Conservation (phyloP, 2,888 invertebrate genomes). For the Lasioglossum calceatum region DNA sequence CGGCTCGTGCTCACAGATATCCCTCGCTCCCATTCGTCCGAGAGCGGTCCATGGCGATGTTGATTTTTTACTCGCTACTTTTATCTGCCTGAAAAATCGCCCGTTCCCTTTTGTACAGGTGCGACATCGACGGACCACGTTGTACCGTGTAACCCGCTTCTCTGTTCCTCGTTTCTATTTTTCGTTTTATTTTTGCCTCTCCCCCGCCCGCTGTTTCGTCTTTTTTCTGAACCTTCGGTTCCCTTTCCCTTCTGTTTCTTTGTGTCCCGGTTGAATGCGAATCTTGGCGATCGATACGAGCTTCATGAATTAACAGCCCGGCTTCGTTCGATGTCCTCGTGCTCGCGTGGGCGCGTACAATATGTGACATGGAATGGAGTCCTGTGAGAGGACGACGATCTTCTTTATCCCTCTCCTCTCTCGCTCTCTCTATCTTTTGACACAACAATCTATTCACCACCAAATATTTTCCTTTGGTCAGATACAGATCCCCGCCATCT, state of each 20-base stretch:
- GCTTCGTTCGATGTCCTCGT: slow-evolving; percentile 34
- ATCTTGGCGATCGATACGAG: slow-evolving; percentile 64
- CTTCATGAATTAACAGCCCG: slow-evolving; percentile 68
- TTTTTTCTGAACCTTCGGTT: neutral
- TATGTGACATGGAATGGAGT: slow-evolving; percentile 11
- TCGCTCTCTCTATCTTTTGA: neutral
- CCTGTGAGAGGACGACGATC: neutral
- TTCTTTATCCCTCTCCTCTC: neutral
- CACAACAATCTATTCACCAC: neutral
- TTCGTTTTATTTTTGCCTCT: neutral
- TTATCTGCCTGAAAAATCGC: slow-evolving; percentile 71
- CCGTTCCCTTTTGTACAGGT: slow-evolving; percentile 61
- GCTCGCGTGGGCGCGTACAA: slow-evolving; percentile 11
- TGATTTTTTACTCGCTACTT: slow-evolving; percentile 70
- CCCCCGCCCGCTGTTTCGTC: neutral
- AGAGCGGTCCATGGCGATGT: slow-evolving; percentile 47
- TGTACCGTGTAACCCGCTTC: slow-evolving; percentile 39
- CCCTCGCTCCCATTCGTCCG: slow-evolving; percentile 59
- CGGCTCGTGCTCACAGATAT: slow-evolving; percentile 54
- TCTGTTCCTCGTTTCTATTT: slow-evolving; percentile 22
- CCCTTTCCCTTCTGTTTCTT: slow-evolving; percentile 36
- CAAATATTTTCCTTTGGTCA: neutral
- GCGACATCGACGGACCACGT: slow-evolving; percentile 51
- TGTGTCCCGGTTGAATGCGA: slow-evolving; percentile 55
- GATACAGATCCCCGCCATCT: neutral